Evolutionary conservation across 1,140 invertebrate genomes (phyloP), one percentile per base, ranked within the genome.

Genomic region (Cylas formicarius): DNA sequence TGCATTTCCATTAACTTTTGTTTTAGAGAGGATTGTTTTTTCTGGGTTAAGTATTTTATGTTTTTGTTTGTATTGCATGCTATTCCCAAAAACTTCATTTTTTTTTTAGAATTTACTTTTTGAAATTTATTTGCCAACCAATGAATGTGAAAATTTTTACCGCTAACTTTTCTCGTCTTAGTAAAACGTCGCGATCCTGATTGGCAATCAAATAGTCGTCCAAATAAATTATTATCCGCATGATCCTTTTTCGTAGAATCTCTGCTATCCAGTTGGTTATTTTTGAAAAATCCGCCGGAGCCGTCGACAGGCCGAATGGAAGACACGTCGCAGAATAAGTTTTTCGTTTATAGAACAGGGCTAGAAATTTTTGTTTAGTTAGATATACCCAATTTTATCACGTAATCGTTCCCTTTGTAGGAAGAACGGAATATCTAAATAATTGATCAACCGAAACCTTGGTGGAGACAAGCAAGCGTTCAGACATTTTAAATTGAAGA

Each of bases 261-360:
- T 11, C 21, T 38, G 31, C 41, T 10, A 43, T 14, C 41, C 32
- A 43, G 16, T 43, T 43, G 17, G n/a, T 2, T 8, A 38, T 28
- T 18, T 32, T 20, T 2, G 41, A 8, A 16, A 43, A 43, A 21
- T 10, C 18, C 17, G 16, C n/a, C 3, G 41, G 41, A 2, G 41
- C 41, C n/a, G 4, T 43, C 17, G 41, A 13, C 9, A 43, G 41
- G 10, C 41, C 41, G 18, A 43, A 43, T 14, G 41, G 41, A 8
- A 43, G 17, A 37, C 41, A 43, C 13, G 41, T 43, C 41, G 37
- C 37, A n/a, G 18, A 13, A 17, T 41, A 43, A 6, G 37, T 22
- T 38, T 43, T 16, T 4, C 11, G 21, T 38, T 43, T 43, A 32
- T 43, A 38, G 9, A 37, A 29, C 19, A 39, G 11, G 11, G 13